Percentiles rank a stretch among this genome's conserved stretches.
Evolutionary conservation across 2,888 invertebrate species (phyloP).

Genomic region (Leptopilina syphax): DNA sequence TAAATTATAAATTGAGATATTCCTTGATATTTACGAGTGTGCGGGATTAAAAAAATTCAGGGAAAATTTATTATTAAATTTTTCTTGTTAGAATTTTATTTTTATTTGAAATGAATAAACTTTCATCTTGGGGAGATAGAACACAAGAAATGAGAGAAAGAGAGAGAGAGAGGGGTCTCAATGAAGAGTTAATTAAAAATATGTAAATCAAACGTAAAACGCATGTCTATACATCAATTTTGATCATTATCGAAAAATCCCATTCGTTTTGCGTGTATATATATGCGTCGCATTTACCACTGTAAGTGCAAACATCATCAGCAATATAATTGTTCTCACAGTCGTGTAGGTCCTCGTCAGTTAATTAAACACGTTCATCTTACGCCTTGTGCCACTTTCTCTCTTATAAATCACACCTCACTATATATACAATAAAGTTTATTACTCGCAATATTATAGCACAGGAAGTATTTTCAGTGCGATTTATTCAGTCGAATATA

Average conservation of each 20-base stretch:
- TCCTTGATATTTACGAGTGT: too few species aligned
- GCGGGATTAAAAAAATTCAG: too few species aligned
- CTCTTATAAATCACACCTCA: conserved; percentile 39
- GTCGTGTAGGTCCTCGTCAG: conserved; percentile 26
- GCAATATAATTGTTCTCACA: conserved; percentile 32
- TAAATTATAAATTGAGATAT: too few species aligned
- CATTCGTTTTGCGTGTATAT: neutral
- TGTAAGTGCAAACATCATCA: conserved; percentile 38
- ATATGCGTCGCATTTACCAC: conserved; percentile 17
- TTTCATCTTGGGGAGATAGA: neutral
- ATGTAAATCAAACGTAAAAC: conserved; percentile 36
- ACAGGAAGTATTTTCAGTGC: conserved; percentile 3
- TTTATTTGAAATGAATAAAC: neutral
- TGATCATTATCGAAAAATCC: conserved; percentile 38
- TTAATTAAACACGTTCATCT: conserved; percentile 39
- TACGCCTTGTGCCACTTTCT: conserved; percentile 36
- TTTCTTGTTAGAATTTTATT: neutral
- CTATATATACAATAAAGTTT: conserved; percentile 32
- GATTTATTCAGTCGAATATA: conserved; percentile 8
- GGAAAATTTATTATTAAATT: neutral
- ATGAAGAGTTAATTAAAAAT: conserved; percentile 45
- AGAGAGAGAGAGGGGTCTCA: neutral
- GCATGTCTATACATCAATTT: conserved; percentile 27
- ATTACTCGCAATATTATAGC: conserved; percentile 27
- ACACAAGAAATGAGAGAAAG: neutral